Base-by-base conservation (phyloP, 1,140 invertebrate genomes). In the Zeugodacus cucurbitae region DNA sequence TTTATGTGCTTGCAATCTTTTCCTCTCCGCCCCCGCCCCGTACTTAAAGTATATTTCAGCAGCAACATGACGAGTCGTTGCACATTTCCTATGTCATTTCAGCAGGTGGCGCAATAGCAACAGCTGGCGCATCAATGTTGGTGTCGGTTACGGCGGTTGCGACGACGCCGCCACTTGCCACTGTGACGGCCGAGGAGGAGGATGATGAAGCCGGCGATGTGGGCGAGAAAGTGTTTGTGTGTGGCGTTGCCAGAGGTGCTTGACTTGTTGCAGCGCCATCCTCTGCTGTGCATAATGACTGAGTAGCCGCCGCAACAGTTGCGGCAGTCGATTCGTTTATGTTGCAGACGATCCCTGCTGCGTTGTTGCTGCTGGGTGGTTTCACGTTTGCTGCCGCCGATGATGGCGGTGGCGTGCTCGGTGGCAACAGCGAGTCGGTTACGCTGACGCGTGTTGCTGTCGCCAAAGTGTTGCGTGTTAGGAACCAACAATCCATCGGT, bases 401-500 rank as follows among this genome's bases (percentile, higher is more conserved):
- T 41, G 48, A 57, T 17, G 89, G 62, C 41, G 90, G 91, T 70
- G 91, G 91, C 87, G 91, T 91, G 48, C 90, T 90, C 41, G 90
- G 91, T 88, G 91, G 85, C 82, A 89, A 89, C 57, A 91, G 91
- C 74, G 92, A 93, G 59, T 93, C 92, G 89, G 90, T 90, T 57
- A 91, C 57, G 87, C 70, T 54, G 29, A 82, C 8, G 86, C 90
- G 74, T 88, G 88, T 44, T 85, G 57, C 89, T 86, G 57, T 29
- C 58, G 88, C 89, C 86, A 86, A 91, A 87, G 89, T 91, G 89
- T 91, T 93, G 90, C 96, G 94, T 34, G 96, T 96, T 82, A 99
- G 94, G 94, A 98, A 98, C 97, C 98, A 99, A 20, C 98, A 97
- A 90, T 98, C 96, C 98, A 99, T 99, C 3, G 98, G 98, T 89